A percentile compares a stretch with the other conserved stretches of the same genome.
Conservation (phyloP, 2,888 invertebrate species). For the Malthinus flaveolus region DNA sequence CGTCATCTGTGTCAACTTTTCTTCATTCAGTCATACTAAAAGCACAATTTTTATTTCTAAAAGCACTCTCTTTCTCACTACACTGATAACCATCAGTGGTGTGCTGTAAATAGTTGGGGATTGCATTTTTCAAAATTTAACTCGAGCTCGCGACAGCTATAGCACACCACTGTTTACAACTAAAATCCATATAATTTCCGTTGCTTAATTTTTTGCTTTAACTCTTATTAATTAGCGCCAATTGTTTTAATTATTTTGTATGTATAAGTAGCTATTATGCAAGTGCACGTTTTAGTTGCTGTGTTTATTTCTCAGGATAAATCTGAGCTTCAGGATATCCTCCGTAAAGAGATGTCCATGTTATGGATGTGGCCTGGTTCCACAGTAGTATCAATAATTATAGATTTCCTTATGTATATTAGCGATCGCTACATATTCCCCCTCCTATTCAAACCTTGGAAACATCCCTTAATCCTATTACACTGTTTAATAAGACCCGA, state of each 20-base stretch:
- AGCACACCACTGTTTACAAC: no score
- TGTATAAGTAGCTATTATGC: slow-evolving; percentile 8
- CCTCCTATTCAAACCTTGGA: slow-evolving; percentile 46
- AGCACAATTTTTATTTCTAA: no score
- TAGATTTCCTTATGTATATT: slow-evolving; percentile 49
- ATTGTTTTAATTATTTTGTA: slow-evolving; percentile 6
- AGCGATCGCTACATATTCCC: slow-evolving; percentile 51
- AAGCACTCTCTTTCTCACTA: no score
- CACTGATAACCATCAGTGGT: no score
- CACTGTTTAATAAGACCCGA: slow-evolving; percentile 51
- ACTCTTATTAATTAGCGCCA: neutral
- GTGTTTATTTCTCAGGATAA: slow-evolving; percentile 48
- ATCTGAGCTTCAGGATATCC: slow-evolving; percentile 45
- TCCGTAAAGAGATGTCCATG: slow-evolving; percentile 48
- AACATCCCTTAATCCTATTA: slow-evolving; percentile 49
- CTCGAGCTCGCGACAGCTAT: no score
- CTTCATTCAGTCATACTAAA: no score
- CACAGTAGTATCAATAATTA: slow-evolving; percentile 47
- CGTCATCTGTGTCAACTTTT: no score
- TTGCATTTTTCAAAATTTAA: no score
- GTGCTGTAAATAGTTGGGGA: no score
- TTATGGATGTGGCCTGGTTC: slow-evolving; percentile 51
- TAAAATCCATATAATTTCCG: neutral
- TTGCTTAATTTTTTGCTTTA: slow-evolving; percentile 1
- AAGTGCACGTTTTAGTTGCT: slow-evolving; percentile 43